Conservation (phyloP, 2,888 invertebrate genomes). For the Anorthoa munda region DNA sequence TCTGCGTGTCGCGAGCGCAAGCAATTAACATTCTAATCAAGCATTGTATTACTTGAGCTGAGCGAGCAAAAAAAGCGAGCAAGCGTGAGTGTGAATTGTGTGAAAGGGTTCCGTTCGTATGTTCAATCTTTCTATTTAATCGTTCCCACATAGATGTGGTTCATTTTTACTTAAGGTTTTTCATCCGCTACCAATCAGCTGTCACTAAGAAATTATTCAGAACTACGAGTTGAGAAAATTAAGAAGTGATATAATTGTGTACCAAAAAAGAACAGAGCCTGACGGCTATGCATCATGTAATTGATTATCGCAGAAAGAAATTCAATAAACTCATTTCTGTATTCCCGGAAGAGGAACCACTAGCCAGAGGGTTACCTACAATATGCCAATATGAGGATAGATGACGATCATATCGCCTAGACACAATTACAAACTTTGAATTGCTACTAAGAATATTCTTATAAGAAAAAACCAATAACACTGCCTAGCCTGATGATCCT, state of each 20-base stretch:
- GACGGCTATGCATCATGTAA: neutral
- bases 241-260: too few species aligned
- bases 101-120: conserved; percentile 23
- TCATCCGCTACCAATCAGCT: neutral
- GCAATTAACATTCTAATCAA: conserved; percentile 75
- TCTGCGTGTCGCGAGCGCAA: conserved; percentile 69
- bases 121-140: neutral
- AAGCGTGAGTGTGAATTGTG: conserved; percentile 23
- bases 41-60: conserved; percentile 72
- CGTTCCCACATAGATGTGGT: too few species aligned
- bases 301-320: conserved; percentile 6
- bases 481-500: too few species aligned
- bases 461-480: neutral
- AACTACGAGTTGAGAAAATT: neutral
- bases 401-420: neutral
- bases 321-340: neutral
- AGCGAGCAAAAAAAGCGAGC: conserved; percentile 54
- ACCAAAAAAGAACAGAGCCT: too few species aligned
- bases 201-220: conserved; percentile 1
- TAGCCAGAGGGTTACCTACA: neutral
- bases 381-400: too few species aligned
- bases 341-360: neutral
- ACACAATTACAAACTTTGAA: neutral
- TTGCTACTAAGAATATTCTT: neutral
- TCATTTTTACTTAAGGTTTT: neutral